Conservation (phyloP, 2,888 invertebrate genomes). For the Saturnia pavonia region DNA sequence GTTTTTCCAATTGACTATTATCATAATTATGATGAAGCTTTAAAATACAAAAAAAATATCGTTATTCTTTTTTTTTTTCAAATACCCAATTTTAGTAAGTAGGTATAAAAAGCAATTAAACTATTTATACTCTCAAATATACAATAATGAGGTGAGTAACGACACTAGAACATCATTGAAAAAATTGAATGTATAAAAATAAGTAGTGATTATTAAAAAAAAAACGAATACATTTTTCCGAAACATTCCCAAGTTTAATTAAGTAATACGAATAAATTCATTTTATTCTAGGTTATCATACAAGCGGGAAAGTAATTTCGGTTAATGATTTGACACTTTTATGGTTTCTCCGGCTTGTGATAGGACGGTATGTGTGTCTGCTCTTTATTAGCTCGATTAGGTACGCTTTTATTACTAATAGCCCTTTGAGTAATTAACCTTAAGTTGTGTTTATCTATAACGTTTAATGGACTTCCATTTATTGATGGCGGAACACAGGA, state of each 20-base stretch:
- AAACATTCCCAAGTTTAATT: constrained; percentile 5
- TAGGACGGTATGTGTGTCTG: constrained; percentile 44
- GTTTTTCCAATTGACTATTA: too few relatives aligned
- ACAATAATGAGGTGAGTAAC: neutral
- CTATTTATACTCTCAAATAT: neutral
- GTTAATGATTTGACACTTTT: constrained; percentile 70
- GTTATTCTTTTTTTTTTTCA: too few relatives aligned
- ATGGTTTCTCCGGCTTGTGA: constrained; percentile 54
- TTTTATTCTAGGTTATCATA: constrained; percentile 26
- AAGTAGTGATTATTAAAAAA: neutral
- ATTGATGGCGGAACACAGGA: constrained; percentile 16
- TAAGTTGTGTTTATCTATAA: constrained; percentile 37
- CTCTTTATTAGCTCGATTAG: constrained; percentile 61
- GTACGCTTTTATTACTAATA: constrained; percentile 62
- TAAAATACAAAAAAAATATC: too few relatives aligned
- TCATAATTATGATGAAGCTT: too few relatives aligned
- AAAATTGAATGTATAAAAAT: neutral
- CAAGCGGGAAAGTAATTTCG: constrained; percentile 60
- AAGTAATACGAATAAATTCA: neutral
- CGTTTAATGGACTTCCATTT: constrained; percentile 25
- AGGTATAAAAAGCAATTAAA: neutral
- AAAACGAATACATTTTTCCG: neutral
- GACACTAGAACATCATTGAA: neutral
- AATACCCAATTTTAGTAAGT: too few relatives aligned
- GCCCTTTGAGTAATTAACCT: constrained; percentile 57